Conservation (phyloP, 2,797 vertebrate genomes). For the Muscicapa comitata region DNA sequence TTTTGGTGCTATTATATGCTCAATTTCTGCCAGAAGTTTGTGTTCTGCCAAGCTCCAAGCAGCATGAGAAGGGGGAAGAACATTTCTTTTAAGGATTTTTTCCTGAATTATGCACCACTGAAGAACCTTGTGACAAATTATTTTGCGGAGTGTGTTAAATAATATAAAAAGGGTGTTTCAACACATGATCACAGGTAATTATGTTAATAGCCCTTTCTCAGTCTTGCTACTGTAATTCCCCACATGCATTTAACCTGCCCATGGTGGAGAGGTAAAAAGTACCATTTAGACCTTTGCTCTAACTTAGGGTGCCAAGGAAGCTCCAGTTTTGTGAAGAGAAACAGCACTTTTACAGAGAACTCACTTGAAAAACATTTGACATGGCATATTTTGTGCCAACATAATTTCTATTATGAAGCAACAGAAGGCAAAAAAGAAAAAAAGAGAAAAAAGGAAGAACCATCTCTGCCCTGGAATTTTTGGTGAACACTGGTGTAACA, state of each 20-base stretch:
- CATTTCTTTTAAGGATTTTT: background rate
- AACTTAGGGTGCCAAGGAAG: background rate
- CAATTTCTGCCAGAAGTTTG: constrained; percentile 7
- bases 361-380: background rate
- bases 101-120: background rate
- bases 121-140: background rate
- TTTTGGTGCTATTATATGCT: background rate
- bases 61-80: background rate
- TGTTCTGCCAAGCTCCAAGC: background rate
- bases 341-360: background rate
- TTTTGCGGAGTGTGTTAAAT: background rate
- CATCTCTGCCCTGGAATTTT: background rate
- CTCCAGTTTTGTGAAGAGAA: background rate
- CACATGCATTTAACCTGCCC: background rate
- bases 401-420: background rate
- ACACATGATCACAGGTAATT: background rate
- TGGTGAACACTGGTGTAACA: background rate
- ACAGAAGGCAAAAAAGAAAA: background rate
- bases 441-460: background rate
- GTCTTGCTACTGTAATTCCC: background rate
- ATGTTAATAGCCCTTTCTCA: background rate
- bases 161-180: background rate
- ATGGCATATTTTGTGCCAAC: background rate
- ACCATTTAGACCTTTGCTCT: background rate
- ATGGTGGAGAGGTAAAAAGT: background rate